Evolutionary conservation across 2,113 vertebrate genomes (phyloP), one percentile per base, ranked within the genome.

Genomic region (Microcebus lehilahytsara): DNA sequence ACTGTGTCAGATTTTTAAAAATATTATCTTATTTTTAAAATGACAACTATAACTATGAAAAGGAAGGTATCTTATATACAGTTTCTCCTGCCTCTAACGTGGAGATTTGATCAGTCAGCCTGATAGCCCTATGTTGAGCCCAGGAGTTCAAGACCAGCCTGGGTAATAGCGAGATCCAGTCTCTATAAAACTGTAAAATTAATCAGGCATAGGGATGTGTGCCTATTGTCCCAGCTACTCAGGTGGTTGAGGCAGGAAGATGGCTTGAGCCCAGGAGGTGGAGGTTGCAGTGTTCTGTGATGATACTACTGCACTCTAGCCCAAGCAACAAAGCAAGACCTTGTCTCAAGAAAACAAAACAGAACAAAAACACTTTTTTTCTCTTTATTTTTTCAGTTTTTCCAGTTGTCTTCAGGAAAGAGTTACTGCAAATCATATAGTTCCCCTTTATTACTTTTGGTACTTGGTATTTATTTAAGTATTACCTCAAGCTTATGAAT

Each of bases 401-500:
- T 85, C 88, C 93, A 72, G 42, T 34, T 89, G n/a, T 62, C 22
- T 83, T 30, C 37, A 91, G 53, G 85, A 46, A 64, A 93, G 34
- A 49, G 11, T 64, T 93, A 72, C 53, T 69, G 67, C 53, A 83
- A 93, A 81, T 81, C 27, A 60, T 0, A 91, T 1, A 72, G 62
- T 32, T 85, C 11, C 80, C 4, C 34, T 86, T 91, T 69, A 85
- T 22, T 53, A 75, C 25, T 93, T 88, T 20, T 89, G 85, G n/a
- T 75, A 93, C 32, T 62, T 83, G 23, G 40, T 66, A 80, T 91
- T 90, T 93, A 87, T 91, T 90, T 93, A 87, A 85, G 75, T 37
- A 89, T 56, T 79, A 93, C 85, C 78, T 84, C 27, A 69, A 85
- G 37, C 1, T 85, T 64, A 71, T 84, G 22, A 74, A 77, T 30